Evolutionary conservation across 2,797 vertebrate species (phyloP).

Genomic region (Schizothorax lantsangensis): DNA sequence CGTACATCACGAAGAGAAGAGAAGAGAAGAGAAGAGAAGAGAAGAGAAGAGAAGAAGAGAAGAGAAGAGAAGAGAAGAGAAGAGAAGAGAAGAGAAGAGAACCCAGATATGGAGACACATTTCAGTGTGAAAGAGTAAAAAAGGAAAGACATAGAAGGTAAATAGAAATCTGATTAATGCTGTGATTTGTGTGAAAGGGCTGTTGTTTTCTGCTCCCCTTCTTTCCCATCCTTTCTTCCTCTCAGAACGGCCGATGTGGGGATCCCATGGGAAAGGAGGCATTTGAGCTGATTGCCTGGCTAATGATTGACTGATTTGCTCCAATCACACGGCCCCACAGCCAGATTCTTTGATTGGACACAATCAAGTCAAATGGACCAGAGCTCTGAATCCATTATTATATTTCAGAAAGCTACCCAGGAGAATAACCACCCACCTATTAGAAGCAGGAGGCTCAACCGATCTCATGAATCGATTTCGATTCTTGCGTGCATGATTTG

Average conservation of each 20-base stretch:
- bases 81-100: background rate
- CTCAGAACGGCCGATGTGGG: slow-evolving; percentile 28
- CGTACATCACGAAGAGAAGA: slow-evolving; percentile 77
- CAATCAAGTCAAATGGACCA: slow-evolving; percentile 64
- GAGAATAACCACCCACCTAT: slow-evolving; percentile 43
- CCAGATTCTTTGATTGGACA: slow-evolving; percentile 60
- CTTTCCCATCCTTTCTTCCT: slow-evolving; percentile 33
- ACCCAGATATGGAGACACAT: background rate
- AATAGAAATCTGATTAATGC: slow-evolving; percentile 51
- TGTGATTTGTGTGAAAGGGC: slow-evolving; percentile 37
- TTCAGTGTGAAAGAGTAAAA: slow-evolving; percentile 45
- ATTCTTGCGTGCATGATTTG: background rate
- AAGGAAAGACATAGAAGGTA: slow-evolving; percentile 54
- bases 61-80: too few species aligned
- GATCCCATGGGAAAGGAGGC: slow-evolving; percentile 57
- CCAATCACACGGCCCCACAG: slow-evolving; percentile 63
- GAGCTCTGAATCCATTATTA: slow-evolving; percentile 49
- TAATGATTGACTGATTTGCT: slow-evolving; percentile 63
- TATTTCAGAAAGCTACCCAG: slow-evolving; percentile 45
- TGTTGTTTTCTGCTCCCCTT: slow-evolving; percentile 40
- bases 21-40: slow-evolving; percentile 44
- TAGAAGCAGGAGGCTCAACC: slow-evolving; percentile 9
- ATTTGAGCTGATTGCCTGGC: slow-evolving; percentile 61
- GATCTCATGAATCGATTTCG: slow-evolving; percentile 19
- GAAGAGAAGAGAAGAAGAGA: background rate